Base-by-base conservation (phyloP, 2,113 vertebrate species). In the Drymodes brunneopygia region DNA sequence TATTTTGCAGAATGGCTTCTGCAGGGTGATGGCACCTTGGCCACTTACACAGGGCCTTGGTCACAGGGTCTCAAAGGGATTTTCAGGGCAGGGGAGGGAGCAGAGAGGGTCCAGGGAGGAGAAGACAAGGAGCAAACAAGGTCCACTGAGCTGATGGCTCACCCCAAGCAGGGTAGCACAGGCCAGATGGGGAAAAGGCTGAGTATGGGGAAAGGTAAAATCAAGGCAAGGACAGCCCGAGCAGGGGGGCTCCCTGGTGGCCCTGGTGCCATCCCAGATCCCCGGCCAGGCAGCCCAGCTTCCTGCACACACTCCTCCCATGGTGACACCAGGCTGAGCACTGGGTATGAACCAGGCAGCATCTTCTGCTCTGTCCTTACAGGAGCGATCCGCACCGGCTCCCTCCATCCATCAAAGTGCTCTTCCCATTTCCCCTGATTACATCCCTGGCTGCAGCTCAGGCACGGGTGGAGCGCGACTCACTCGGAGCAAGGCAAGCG, bases 321-420 rank as follows among this genome's bases (percentile, higher is more conserved):
- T 1, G 7, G 31, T 40, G 58, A 36, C 4, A 1, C 17, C 31
- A 20, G 47, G 21, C 16, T 23, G 70, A 35, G 28, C 45, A 50
- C 18, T 2, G 3, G 21, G 9, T 3, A 15, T 50, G 28, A 73
- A 21, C 44, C 23, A 38, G 48, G 72, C 67, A 61, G n/a, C 65
- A 11, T 17, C 57, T 44, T 31, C 56, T 82, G 38, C 66, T 36
- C 50, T 31, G 36, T 35, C 5, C 3, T 58, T 15, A 31, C 15
- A 28, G 44, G 28, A 80, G 45, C 0, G 0, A 50, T 23, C 48
- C 4, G 2, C 67, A 23, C 2, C 2, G 0, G 23, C 58, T 82
- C 56, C 71, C 16, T 11, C 53, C 35, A 4, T 25, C 44, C 67
- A 27, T 40, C 58, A 3, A 23, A 21, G 47, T 0, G 1, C 27